Evolutionary conservation across 1,140 invertebrate species (phyloP).

Genomic region (Rhopalosiphum padi): DNA sequence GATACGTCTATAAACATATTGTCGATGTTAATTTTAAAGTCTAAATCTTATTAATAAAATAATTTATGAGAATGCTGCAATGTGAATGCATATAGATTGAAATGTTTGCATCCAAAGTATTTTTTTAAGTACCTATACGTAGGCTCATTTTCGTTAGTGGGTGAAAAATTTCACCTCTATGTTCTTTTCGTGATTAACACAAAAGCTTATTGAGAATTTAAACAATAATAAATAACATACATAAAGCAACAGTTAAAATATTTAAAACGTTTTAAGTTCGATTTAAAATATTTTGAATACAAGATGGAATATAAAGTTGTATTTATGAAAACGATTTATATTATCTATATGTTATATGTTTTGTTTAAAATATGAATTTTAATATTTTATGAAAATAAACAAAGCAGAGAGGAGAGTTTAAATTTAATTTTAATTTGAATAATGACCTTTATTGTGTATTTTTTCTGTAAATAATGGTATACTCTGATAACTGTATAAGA

Average conservation of each 20-base stretch:
- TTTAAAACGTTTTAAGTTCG: background rate
- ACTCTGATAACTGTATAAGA: background rate
- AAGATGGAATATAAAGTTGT: background rate
- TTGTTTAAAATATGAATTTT: background rate
- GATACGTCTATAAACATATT: too few species aligned
- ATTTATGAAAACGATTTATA: background rate
- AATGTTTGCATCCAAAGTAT: background rate
- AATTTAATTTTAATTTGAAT: constrained; percentile 32
- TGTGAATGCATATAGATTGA: background rate
- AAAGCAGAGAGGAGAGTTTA: background rate
- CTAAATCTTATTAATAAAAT: background rate
- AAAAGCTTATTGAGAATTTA: too few species aligned
- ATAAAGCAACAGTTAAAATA: background rate
- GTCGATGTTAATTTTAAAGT: too few species aligned
- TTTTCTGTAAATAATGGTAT: background rate
- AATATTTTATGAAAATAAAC: background rate
- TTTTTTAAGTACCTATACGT: background rate
- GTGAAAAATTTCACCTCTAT: too few species aligned
- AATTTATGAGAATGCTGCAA: background rate
- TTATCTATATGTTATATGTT: background rate
- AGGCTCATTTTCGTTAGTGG: too few species aligned
- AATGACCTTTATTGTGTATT: constrained; percentile 1
- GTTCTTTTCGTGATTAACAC: too few species aligned
- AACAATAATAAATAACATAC: too few species aligned
- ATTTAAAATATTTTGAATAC: background rate